phyloP scores from a whole-genome alignment of 2,113 vertebrate genomes.

The Elephas maximus region DNA sequence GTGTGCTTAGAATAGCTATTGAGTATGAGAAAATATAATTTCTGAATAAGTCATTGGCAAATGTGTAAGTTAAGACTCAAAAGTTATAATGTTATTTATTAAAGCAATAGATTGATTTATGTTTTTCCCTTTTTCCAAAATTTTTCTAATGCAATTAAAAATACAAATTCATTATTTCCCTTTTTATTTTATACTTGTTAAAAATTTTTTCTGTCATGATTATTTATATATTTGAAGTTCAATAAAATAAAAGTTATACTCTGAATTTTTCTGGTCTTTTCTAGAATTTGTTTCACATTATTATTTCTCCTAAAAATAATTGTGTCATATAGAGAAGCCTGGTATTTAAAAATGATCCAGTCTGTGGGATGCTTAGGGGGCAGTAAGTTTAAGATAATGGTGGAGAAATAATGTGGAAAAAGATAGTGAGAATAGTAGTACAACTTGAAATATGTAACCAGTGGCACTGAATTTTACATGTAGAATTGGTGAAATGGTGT shows the following conservation, averaged over 20 bases:
- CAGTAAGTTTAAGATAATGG: no score
- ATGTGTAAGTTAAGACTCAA: not conserved
- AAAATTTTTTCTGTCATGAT: not conserved
- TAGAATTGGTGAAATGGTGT: no score
- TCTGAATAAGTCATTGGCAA: not conserved
- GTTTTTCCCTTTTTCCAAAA: not conserved
- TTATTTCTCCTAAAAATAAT: not conserved
- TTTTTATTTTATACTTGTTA: not conserved
- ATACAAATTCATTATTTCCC: not conserved
- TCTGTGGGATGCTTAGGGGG: no score
- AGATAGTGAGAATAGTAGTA: no score
- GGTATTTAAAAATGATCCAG: not conserved
- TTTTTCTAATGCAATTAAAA: not conserved
- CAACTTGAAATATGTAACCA: no score
- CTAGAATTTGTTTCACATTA: not conserved
- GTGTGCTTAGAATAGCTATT: not conserved
- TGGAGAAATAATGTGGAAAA: no score
- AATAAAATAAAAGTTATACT: not conserved
- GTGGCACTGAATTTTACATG: no score
- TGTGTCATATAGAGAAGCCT: not conserved
- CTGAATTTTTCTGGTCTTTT: not conserved
- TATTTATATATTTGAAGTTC: not conserved
- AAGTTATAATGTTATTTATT: not conserved
- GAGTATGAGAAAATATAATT: not conserved
- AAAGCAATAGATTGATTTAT: not conserved